Evolutionary conservation across 1,140 invertebrate species (phyloP).

Genomic region (Lepidurus apus): DNA sequence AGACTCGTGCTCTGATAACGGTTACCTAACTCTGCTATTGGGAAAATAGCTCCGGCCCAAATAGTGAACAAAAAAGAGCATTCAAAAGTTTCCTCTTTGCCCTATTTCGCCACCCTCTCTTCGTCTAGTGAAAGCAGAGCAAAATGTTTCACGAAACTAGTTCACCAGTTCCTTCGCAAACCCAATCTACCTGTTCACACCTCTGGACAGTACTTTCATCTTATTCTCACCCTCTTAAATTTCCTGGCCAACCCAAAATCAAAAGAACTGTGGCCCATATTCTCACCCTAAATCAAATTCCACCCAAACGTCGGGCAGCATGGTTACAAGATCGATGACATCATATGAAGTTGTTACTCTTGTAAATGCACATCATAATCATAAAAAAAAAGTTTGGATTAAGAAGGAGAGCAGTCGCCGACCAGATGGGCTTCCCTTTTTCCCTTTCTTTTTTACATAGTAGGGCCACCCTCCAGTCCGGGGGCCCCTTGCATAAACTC

Average conservation of each 20-base stretch:
- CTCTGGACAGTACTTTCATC: neutral
- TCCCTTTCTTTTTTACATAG: neutral
- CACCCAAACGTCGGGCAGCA: neutral
- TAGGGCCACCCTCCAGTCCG: neutral
- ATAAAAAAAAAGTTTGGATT: neutral
- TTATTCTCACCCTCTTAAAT: slow-evolving; percentile 9
- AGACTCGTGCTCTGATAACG: slow-evolving; percentile 17
- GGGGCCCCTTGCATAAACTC: neutral
- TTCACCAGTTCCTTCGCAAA: slow-evolving; percentile 2
- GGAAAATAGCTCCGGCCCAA: neutral
- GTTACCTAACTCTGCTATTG: neutral
- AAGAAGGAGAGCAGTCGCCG: neutral
- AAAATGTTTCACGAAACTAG: neutral
- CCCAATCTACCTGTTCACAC: neutral
- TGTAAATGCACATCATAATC: neutral
- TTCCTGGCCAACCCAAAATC: neutral
- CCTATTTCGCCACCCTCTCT: slow-evolving; percentile 20
- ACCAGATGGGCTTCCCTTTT: neutral
- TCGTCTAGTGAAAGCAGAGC: slow-evolving; percentile 8
- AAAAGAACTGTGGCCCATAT: neutral
- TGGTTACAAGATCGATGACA: slow-evolving; percentile 12
- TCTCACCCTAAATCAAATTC: neutral
- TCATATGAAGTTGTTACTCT: slow-evolving; percentile 3
- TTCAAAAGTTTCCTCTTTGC: slow-evolving; percentile 10
- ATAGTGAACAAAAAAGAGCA: slow-evolving; percentile 6